Evolutionary conservation across 2,797 vertebrate genomes (phyloP).

Genomic region (Trachops cirrhosus): DNA sequence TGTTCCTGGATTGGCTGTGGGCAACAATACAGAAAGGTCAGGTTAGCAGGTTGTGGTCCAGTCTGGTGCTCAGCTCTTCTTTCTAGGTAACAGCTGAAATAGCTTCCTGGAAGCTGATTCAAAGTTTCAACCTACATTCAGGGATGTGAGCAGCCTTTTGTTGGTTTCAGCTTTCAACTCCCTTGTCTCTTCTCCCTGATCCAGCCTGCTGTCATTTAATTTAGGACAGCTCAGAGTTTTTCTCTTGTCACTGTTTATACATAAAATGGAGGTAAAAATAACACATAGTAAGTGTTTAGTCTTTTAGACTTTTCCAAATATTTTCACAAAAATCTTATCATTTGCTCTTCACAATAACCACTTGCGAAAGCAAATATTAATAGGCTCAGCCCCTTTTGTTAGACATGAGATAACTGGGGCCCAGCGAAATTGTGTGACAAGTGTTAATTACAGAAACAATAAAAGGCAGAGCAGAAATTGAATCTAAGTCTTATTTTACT

Average conservation of each 20-base stretch:
- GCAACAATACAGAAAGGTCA: neutral
- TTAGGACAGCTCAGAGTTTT: neutral
- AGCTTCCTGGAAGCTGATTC: neutral
- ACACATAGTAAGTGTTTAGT: neutral
- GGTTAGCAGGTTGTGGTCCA: neutral
- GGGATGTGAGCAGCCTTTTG: neutral
- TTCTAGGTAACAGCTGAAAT: neutral
- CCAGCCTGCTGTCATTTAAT: neutral
- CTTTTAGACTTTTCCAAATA: neutral
- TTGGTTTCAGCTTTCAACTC: neutral
- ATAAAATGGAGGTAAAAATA: neutral
- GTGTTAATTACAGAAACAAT: neutral
- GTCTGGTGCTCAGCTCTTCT: neutral
- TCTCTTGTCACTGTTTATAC: neutral
- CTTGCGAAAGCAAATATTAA: neutral
- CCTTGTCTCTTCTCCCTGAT: neutral
- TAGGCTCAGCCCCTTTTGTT: neutral
- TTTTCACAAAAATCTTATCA: neutral
- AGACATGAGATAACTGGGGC: neutral
- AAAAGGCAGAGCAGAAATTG: neutral
- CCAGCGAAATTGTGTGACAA: neutral
- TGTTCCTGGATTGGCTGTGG: neutral
- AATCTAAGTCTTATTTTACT: neutral
- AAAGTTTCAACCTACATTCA: neutral
- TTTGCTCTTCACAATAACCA: neutral